Evolutionary conservation across 1,140 invertebrate genomes (phyloP), one percentile per base, ranked within the genome.

Genomic region (Drosophila leontia): DNA sequence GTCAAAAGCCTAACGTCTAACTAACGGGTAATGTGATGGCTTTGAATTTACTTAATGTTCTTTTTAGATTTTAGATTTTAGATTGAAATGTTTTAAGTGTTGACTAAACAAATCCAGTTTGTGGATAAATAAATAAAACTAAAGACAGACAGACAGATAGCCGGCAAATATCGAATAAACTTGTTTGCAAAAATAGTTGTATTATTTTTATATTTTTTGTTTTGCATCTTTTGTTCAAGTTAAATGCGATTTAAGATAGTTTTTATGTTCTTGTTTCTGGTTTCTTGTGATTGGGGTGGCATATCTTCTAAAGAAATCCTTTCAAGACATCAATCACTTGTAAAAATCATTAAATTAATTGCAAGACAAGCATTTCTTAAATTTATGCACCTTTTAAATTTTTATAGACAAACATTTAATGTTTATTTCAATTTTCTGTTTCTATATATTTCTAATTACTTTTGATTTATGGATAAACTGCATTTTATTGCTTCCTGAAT

Each of bases 21-120:
- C 61, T 35, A 23, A 45, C 23, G 29, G 68, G 51, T 39, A 23
- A 51, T 60, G 68, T 72, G 70, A 74, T 72, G 45, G 11, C 1
- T 50, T 32, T n/a, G 3, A 26, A 19, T 15, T 23, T 34, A n/a
- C n/a, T n/a, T n/a, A n/a, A n/a, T n/a, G n/a, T n/a, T n/a, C n/a
- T n/a, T 17, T 37, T 61, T 61, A 6, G 6, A 29, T 29, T 29
- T 29, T 9, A 4, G 8, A 19, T 5, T 23, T 50, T 3, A 15
- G 9, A 15, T 15, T 11, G 9, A 29, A 29, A 8, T 34, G 44
- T 53, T 13, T 17, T 8, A 32, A 48, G n/a, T 17, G 15, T 29
- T 55, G n/a, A 61, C 55, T 17, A 17, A 29, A 15, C 3, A 32
- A 60, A 63, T 63, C 55, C 34, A 63, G 61, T 63, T 63, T 63